These are phyloP conservation scores for Urocynchramus pylzowi DNA, from an alignment of 2,113 vertebrate genomes.

Conservation along the genomic window DNA sequence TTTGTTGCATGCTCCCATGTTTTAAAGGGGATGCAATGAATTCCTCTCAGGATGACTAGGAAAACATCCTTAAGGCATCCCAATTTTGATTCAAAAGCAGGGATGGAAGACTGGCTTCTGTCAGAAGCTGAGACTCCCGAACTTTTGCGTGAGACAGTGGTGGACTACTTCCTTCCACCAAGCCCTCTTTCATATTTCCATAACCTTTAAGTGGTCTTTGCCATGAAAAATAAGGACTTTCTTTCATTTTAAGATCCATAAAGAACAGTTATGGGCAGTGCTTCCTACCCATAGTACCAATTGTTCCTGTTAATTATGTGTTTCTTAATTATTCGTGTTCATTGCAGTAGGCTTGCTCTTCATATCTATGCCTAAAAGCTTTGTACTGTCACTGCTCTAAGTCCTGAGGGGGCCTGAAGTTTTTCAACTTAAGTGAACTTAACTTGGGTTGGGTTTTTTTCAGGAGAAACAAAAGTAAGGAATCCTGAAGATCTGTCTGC, in stretches of 20 bases:
- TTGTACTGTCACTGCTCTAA: not conserved
- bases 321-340: not conserved
- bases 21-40: not conserved
- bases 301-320: not conserved
- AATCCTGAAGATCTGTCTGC: slow-evolving; percentile 93
- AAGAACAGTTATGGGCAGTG: not conserved
- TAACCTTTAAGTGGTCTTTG: not conserved
- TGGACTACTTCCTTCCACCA: not conserved
- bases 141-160: accelerated
- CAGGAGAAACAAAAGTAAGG: slow-evolving; percentile 93
- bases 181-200: not conserved
- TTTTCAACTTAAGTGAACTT: not conserved
- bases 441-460: not conserved
- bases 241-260: not conserved
- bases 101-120: not conserved
- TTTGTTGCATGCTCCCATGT: accelerated
- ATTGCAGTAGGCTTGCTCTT: not conserved
- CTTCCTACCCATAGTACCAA: not conserved
- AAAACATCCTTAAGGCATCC: not conserved
- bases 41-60: not conserved
- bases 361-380: not conserved
- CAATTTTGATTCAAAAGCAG: not conserved
- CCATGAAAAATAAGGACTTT: not conserved
- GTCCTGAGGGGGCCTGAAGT: not conserved
- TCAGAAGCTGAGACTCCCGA: not conserved